Evolutionary conservation across 2,113 vertebrate genomes (phyloP).

Genomic region (Pseudorectes ferrugineus): DNA sequence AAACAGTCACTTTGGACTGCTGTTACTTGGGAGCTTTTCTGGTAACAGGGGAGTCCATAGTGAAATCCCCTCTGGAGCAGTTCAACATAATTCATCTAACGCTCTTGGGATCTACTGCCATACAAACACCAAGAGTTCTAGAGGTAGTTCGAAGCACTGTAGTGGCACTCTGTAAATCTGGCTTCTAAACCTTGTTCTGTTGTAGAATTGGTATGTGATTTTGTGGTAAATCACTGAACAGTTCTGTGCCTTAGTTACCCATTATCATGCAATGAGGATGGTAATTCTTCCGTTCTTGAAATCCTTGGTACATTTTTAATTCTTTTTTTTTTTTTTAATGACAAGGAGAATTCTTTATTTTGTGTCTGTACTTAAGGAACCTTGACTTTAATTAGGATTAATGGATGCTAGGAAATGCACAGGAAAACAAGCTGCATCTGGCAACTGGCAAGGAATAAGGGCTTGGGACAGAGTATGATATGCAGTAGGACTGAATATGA

Average conservation of each 20-base stretch:
- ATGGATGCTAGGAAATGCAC: background rate
- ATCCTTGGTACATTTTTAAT: background rate
- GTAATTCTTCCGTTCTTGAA: background rate
- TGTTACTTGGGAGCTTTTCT: background rate
- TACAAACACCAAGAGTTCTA: background rate
- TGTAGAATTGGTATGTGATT: background rate
- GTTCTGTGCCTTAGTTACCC: background rate
- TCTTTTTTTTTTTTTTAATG: background rate
- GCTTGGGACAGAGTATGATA: background rate
- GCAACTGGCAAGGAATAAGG: background rate
- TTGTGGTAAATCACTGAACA: background rate
- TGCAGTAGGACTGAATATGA: background rate
- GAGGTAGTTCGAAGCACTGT: background rate
- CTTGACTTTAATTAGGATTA: background rate
- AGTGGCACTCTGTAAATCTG: background rate
- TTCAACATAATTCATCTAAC: background rate
- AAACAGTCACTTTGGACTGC: background rate
- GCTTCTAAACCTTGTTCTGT: background rate
- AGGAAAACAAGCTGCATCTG: background rate
- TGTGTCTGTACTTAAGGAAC: background rate
- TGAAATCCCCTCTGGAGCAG: background rate
- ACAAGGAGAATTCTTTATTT: background rate
- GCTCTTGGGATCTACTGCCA: background rate
- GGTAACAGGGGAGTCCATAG: background rate
- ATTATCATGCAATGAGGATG: background rate